Base-by-base conservation (phyloP, 2,113 vertebrate species). In the Rafetus swinhoei region DNA sequence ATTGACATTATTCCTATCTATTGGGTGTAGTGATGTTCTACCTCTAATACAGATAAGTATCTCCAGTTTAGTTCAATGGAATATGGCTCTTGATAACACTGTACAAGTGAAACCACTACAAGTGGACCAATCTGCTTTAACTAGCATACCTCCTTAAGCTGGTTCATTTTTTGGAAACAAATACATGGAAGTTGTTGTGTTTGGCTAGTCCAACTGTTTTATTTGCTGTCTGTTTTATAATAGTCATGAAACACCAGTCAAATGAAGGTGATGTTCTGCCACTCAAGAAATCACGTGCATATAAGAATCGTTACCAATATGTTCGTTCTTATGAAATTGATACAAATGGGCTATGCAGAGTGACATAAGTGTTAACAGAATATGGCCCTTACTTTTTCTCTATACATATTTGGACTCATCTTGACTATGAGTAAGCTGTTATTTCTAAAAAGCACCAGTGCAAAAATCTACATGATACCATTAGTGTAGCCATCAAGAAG, bases 321-420 rank as follows among this genome's bases (percentile, higher is more conserved):
- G 39, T 77, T 77, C 45, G 45, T 53, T 2, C 21, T 1, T 0
- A 0, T 60, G 35, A 45, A 50, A 27, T 69, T 77, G 32, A n/a
- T 80, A 0, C 50, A 1, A 0, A 7, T 60, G 16, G 27, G 4
- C 80, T 69, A 10, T n/a, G 81, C 4, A 2, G 3, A 55, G 57
- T 55, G 32, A 39, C 72, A n/a, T n/a, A 7, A 21, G 52, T 4
- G 0, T 15, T 82, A 5, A 35, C 56, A 8, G 13, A 6, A 55
- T 55, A 81, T 55, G 14, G n/a, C 50, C 56, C 13, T 60, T 50
- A 27, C n/a, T n/a, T n/a, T n/a, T n/a, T n/a, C 13, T 29, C 57
- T 72, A 25, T 13, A 2, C n/a, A 5, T 14, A 45, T n/a, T n/a
- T n/a, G n/a, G n/a, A n/a, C n/a, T n/a, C n/a, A n/a, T n/a, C n/a